phyloP scores from a whole-genome alignment of 2,113 vertebrate genomes.

The Nanorana parkeri region DNA sequence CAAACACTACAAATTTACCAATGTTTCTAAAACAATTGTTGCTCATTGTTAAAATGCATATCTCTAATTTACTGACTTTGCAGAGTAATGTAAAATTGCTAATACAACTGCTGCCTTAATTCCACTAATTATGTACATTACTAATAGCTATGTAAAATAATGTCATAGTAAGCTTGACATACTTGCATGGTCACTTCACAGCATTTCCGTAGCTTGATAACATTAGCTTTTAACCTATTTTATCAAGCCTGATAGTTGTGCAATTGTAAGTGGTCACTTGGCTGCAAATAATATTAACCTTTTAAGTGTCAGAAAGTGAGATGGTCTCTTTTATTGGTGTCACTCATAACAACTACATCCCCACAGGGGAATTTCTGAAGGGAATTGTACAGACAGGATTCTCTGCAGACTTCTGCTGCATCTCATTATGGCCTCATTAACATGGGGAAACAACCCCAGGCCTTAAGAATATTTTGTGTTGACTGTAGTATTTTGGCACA shows the following conservation, averaged over 20 bases:
- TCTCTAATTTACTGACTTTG: neutral
- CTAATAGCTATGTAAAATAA: neutral
- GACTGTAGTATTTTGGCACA: slow-evolving; percentile 57
- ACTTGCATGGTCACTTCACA: neutral
- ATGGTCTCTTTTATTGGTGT: slow-evolving; percentile 51
- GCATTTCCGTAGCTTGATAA: neutral
- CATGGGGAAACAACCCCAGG: slow-evolving; percentile 57
- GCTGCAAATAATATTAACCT: slow-evolving; percentile 40
- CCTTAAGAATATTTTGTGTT: slow-evolving; percentile 55
- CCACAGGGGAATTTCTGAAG: slow-evolving; percentile 56
- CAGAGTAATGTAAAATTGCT: neutral
- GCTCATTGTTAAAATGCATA: neutral
- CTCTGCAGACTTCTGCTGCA: slow-evolving; percentile 52
- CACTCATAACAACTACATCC: slow-evolving; percentile 51
- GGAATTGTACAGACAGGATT: slow-evolving; percentile 55
- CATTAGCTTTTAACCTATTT: slow-evolving; percentile 1
- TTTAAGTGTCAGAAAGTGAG: slow-evolving; percentile 48
- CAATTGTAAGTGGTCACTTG: slow-evolving; percentile 21
- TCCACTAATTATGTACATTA: neutral
- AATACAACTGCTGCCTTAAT: neutral
- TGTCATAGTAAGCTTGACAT: neutral
- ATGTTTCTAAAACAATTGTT: neutral
- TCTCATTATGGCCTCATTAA: slow-evolving; percentile 57
- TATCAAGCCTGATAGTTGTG: slow-evolving; percentile 14
- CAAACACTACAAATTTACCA: neutral